Conservation (phyloP, 2,113 vertebrate genomes). For the Nothobranchius furzeri region DNA sequence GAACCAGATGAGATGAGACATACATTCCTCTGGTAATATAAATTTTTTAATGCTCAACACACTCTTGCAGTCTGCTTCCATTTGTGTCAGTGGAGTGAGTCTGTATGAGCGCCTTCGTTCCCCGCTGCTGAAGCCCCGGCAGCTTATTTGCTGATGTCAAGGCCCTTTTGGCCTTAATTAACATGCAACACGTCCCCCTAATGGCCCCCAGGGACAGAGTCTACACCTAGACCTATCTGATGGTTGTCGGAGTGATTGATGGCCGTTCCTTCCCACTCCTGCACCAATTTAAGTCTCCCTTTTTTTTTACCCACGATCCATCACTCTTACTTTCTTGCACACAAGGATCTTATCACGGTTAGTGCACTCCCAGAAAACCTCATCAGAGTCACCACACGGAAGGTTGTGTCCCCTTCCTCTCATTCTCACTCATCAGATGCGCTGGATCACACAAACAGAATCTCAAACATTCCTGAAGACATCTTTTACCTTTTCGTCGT, state of each 20-base stretch:
- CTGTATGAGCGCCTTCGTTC: conserved; percentile 27
- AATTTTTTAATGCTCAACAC: conserved; percentile 58
- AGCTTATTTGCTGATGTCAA: conserved; percentile 53
- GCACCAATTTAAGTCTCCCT: conserved; percentile 44
- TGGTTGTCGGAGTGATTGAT: conserved; percentile 73
- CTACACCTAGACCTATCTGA: conserved; percentile 65
- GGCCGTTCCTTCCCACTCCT: conserved; percentile 40
- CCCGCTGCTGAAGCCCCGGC: background rate
- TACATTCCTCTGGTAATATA: conserved; percentile 41
- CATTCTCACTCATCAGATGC: conserved; percentile 18
- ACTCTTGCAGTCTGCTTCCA: conserved; percentile 37
- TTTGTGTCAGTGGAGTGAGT: conserved; percentile 47
- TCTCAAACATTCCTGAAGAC: conserved; percentile 8
- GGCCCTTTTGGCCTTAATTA: conserved; percentile 56
- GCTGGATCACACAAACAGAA: conserved; percentile 8
- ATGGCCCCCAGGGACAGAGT: conserved; percentile 52
- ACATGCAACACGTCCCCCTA: conserved; percentile 56
- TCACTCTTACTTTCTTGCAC: conserved; percentile 53
- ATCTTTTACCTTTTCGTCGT: background rate
- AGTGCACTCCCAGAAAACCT: conserved; percentile 38
- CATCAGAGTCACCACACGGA: conserved; percentile 47
- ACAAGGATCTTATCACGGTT: conserved; percentile 20
- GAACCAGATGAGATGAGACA: conserved; percentile 14
- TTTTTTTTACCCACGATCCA: conserved; percentile 53
- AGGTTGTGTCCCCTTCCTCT: conserved; percentile 8